Evolutionary conservation across 37 sponge, comb jelly and placozoan genomes (phyloP).

Genomic region (Tethya wilhelma): DNA sequence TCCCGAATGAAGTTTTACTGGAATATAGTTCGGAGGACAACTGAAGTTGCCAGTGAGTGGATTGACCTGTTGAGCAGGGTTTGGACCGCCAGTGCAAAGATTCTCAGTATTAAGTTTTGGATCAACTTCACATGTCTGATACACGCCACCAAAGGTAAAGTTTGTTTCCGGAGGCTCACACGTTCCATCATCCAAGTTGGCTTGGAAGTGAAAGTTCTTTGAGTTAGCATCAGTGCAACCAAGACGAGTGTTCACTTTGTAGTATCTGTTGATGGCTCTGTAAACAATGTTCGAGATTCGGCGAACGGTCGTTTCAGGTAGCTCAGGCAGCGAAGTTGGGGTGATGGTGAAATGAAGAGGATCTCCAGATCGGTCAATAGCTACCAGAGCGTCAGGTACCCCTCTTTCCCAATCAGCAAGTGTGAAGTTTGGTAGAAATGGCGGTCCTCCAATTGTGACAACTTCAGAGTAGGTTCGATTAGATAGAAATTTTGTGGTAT

Average conservation of each 20-base stretch:
- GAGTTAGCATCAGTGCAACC: conserved; percentile 70
- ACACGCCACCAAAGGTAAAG: conserved; percentile 79
- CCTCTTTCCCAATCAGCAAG: conserved; percentile 80
- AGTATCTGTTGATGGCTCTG: conserved; percentile 61
- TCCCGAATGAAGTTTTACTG: conserved; percentile 69
- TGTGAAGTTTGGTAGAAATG: conserved; percentile 59
- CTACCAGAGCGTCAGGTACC: conserved; percentile 70
- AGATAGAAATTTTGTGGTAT: conserved; percentile 2
- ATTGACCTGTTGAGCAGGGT: conserved; percentile 43
- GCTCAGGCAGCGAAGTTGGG: conserved; percentile 58
- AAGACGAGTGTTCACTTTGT: conserved; percentile 64
- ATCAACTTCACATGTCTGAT: conserved; percentile 63
- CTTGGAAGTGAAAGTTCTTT: conserved; percentile 70
- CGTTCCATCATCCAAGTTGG: conserved; percentile 60
- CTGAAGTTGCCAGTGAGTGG: conserved; percentile 58
- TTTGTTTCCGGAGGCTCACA: conserved; percentile 47
- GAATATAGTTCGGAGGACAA: conserved; percentile 48
- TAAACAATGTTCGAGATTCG: conserved; percentile 43
- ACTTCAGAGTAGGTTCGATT: conserved; percentile 66
- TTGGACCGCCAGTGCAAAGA: conserved; percentile 44
- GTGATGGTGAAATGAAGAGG: conserved; percentile 66
- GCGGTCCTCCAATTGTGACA: conserved; percentile 70
- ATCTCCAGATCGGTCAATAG: conserved; percentile 75
- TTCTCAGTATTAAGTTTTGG: conserved; percentile 12
- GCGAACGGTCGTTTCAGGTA: conserved; percentile 51